Conservation (phyloP, 2,113 vertebrate genomes). For the Cynoglossus semilaevis region DNA sequence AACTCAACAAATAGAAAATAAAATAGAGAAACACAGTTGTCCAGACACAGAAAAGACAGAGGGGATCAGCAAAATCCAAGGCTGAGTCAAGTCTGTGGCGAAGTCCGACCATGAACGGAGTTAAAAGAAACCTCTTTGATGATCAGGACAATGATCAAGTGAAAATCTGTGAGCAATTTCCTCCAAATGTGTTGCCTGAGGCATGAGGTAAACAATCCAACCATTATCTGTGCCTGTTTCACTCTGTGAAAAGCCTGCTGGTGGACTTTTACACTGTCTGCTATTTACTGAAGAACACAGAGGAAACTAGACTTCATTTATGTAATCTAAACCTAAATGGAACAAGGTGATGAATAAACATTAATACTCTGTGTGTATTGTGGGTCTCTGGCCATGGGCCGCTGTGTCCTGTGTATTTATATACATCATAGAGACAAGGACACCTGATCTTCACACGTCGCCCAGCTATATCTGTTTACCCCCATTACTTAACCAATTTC, state of each 20-base stretch:
- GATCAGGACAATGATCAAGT: conserved; percentile 17
- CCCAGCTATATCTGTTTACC: conserved; percentile 36
- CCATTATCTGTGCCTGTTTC: conserved; percentile 44
- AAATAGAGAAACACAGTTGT: background rate
- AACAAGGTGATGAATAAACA: conserved; percentile 48
- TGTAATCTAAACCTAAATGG: conserved; percentile 38
- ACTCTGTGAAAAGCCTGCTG: conserved; percentile 37
- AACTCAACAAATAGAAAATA: too few species aligned
- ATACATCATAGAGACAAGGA: conserved; percentile 43
- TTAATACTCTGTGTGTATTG: conserved; percentile 10
- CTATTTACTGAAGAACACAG: conserved; percentile 11
- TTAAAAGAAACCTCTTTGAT: conserved; percentile 19
- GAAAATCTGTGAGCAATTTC: conserved; percentile 66
- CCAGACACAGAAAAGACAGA: background rate
- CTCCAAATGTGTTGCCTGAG: conserved; percentile 51
- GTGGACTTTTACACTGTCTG: conserved; percentile 39
- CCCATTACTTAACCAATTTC: conserved; percentile 10
- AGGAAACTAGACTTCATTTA: conserved; percentile 30
- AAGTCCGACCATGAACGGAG: conserved; percentile 11
- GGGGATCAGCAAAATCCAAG: conserved; percentile 1
- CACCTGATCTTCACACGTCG: conserved; percentile 34
- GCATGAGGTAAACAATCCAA: conserved; percentile 23
- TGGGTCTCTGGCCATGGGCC: conserved; percentile 4
- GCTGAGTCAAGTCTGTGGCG: background rate
- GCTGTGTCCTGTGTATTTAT: conserved; percentile 38